Conservation (phyloP, 2,797 vertebrate species). For the Aldrovandia affinis region DNA sequence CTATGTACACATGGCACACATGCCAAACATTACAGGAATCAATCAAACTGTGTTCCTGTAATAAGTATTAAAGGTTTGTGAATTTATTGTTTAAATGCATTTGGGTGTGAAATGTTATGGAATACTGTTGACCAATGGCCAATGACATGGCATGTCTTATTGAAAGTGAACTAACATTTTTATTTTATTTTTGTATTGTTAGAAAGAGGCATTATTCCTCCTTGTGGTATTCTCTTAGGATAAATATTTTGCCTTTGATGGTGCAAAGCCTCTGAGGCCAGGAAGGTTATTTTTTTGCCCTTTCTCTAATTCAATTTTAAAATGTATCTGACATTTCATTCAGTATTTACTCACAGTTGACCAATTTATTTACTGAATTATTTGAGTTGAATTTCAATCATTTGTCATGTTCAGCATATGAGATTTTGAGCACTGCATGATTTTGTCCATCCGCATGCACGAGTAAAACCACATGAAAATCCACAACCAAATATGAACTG, state of each 20-base stretch:
- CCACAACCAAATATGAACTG: constrained; percentile 49
- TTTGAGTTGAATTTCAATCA: not conserved
- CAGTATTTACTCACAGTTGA: not conserved
- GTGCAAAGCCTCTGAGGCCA: not conserved
- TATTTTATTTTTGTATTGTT: not conserved
- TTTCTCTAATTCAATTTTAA: not conserved
- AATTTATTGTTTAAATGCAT: not conserved
- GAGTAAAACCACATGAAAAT: constrained; percentile 28
- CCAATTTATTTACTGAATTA: not conserved
- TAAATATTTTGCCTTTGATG: not conserved
- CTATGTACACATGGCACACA: too few relatives aligned
- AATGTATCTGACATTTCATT: not conserved
- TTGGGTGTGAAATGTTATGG: not conserved
- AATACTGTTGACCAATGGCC: not conserved
- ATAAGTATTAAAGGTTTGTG: not conserved
- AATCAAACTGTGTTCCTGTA: not conserved
- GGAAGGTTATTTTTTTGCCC: not conserved
- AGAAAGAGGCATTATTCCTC: not conserved
- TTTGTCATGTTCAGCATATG: not conserved
- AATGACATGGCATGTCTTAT: not conserved
- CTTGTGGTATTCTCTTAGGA: not conserved
- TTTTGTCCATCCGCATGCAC: constrained; percentile 23
- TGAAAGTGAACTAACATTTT: not conserved
- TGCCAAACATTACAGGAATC: not conserved
- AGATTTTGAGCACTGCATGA: constrained; percentile 28